phyloP scores from a whole-genome alignment of 1,140 invertebrate genomes.

The Anoplolepis gracilipes region DNA sequence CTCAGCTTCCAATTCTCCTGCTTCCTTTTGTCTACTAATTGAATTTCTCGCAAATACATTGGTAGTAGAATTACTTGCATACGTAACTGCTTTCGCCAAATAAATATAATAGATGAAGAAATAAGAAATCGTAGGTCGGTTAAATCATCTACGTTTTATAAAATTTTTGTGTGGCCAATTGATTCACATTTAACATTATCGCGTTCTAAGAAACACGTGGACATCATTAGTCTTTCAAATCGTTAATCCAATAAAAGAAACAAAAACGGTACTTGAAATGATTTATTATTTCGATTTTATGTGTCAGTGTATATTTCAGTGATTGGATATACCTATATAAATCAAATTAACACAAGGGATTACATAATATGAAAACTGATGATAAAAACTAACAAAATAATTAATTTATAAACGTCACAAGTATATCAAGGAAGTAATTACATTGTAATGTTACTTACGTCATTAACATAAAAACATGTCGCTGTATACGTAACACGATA shows the following conservation, averaged over 20 bases:
- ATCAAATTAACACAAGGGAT: not conserved
- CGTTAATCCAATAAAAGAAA: not conserved
- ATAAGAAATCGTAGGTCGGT: conserved; percentile 2
- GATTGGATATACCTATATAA: not conserved
- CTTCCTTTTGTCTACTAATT: not conserved
- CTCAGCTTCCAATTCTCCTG: too few relatives aligned
- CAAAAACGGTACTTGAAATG: not conserved
- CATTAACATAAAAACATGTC: conserved; percentile 18
- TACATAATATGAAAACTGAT: not conserved
- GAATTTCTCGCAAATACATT: conserved; percentile 15
- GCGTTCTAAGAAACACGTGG: not conserved
- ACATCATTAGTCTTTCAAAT: not conserved
- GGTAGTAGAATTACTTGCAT: not conserved
- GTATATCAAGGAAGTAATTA: not conserved
- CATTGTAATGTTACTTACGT: not conserved
- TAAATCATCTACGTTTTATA: not conserved
- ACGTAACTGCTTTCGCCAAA: not conserved
- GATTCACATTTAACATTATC: not conserved
- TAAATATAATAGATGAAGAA: not conserved
- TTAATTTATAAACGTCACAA: not conserved
- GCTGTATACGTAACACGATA: not conserved
- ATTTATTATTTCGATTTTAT: not conserved
- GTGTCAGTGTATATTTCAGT: too few relatives aligned
- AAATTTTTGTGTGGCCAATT: not conserved
- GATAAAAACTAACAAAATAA: conserved; percentile 30